Percentiles rank a stretch among this genome's conserved stretches.
These are phyloP conservation scores for Zootoca vivipara DNA, from an alignment of 2,113 vertebrate species.

Conservation along the genomic window DNA sequence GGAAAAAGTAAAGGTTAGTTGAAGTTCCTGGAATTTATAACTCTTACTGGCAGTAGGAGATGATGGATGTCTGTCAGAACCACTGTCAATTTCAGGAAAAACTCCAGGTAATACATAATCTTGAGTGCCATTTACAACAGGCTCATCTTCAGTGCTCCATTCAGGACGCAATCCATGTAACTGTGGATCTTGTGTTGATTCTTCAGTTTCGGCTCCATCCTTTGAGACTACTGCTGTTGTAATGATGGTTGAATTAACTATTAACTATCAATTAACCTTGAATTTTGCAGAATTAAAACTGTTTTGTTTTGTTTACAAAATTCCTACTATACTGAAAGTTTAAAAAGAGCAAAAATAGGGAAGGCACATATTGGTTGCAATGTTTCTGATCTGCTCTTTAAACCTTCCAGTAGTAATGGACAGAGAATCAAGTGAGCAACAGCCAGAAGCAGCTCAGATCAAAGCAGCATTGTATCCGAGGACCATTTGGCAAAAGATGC, in stretches of 20 bases:
- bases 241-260: slow-evolving; percentile 1
- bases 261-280: not conserved
- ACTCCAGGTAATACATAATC: not conserved
- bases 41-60: slow-evolving; percentile 55
- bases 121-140: not conserved
- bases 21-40: not conserved
- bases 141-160: not conserved
- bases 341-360: not conserved
- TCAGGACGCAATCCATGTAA: not conserved
- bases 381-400: not conserved
- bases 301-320: not conserved
- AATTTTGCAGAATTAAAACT: not conserved
- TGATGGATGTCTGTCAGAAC: not conserved
- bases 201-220: slow-evolving; percentile 1
- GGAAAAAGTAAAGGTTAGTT: not conserved
- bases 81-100: not conserved
- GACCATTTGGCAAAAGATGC: not conserved
- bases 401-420: not conserved
- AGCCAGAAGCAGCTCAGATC: not conserved
- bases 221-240: not conserved
- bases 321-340: not conserved
- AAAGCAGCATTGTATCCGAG: not conserved
- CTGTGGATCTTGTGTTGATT: not conserved
- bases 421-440: not conserved
- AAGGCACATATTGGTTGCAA: too few species aligned